phyloP scores from a whole-genome alignment of 2,797 vertebrate genomes.

The Melanotaenia boesemani region DNA sequence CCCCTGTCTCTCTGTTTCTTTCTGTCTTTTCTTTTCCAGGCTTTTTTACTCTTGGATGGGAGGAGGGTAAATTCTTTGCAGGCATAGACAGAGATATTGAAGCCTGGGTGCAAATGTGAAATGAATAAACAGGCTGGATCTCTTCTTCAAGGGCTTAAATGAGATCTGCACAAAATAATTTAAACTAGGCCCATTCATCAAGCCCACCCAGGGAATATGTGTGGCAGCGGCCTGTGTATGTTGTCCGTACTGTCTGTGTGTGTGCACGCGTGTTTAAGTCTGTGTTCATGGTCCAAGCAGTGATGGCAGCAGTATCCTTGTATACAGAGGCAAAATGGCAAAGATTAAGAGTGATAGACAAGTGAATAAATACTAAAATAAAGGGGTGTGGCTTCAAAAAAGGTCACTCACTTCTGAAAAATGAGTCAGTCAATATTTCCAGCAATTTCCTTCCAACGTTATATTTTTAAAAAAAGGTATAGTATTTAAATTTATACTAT shows the following conservation, averaged over 20 bases:
- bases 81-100: slow-evolving; percentile 88
- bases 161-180: slow-evolving; percentile 90
- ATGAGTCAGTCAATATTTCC: slow-evolving; percentile 16
- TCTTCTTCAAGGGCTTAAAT: slow-evolving; percentile 90
- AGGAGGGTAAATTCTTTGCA: slow-evolving; percentile 83
- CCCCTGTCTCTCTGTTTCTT: slow-evolving; percentile 57
- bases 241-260: slow-evolving; percentile 67
- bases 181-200: slow-evolving; percentile 89
- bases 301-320: slow-evolving; percentile 38
- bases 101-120: slow-evolving; percentile 86
- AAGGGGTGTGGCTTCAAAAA: slow-evolving; percentile 11
- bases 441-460: not conserved
- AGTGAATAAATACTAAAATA: slow-evolving; percentile 51
- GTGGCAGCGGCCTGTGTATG: slow-evolving; percentile 65
- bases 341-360: slow-evolving; percentile 67
- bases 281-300: slow-evolving; percentile 48
- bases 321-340: slow-evolving; percentile 61
- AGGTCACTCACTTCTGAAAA: slow-evolving; percentile 43
- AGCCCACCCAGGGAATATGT: slow-evolving; percentile 71
- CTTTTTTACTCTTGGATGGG: slow-evolving; percentile 66
- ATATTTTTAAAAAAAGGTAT: not conserved
- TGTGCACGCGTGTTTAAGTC: slow-evolving; percentile 36
- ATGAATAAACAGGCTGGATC: slow-evolving; percentile 89
- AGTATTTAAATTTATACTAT: too few species aligned
- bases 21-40: slow-evolving; percentile 69